Evolutionary conservation across 2,888 invertebrate species (phyloP).

Genomic region (Pollenia amentaria): DNA sequence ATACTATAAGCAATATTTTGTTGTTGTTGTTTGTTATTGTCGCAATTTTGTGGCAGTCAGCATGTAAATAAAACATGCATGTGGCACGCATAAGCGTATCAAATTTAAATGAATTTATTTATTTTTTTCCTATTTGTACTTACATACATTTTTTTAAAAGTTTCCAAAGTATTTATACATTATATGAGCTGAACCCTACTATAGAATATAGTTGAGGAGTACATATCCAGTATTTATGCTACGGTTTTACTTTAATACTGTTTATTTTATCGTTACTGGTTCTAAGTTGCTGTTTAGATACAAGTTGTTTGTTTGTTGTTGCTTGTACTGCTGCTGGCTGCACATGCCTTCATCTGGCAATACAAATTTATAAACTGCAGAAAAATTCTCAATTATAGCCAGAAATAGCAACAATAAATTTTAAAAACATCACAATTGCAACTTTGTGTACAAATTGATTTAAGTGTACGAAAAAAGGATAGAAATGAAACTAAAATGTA

Average conservation of each 20-base stretch:
- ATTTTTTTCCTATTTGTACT: slow-evolving; percentile 46
- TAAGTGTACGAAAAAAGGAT: slow-evolving; percentile 29
- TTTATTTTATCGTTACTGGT: slow-evolving; percentile 43
- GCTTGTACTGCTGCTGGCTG: slow-evolving; percentile 3
- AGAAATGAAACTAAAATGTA: slow-evolving; percentile 32
- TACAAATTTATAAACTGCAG: slow-evolving; percentile 59
- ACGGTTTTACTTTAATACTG: slow-evolving; percentile 16
- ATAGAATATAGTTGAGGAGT: neutral
- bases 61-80: slow-evolving; percentile 75
- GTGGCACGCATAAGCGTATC: slow-evolving; percentile 78
- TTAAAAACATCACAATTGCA: slow-evolving; percentile 59
- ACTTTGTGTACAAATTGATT: slow-evolving; percentile 72
- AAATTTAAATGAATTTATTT: slow-evolving; percentile 76
- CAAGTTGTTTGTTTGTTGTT: slow-evolving; percentile 23
- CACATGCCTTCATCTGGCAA: slow-evolving; percentile 49
- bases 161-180: slow-evolving; percentile 55
- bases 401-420: slow-evolving; percentile 70
- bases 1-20: slow-evolving; percentile 14
- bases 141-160: slow-evolving; percentile 29
- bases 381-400: slow-evolving; percentile 71
- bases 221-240: slow-evolving; percentile 2
- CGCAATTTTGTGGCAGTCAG: slow-evolving; percentile 71
- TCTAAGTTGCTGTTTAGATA: slow-evolving; percentile 31
- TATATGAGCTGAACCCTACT: slow-evolving; percentile 21
- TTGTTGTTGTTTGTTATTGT: slow-evolving; percentile 62